Base-by-base conservation (phyloP, 2,888 invertebrate genomes). In the Noctua janthe region DNA sequence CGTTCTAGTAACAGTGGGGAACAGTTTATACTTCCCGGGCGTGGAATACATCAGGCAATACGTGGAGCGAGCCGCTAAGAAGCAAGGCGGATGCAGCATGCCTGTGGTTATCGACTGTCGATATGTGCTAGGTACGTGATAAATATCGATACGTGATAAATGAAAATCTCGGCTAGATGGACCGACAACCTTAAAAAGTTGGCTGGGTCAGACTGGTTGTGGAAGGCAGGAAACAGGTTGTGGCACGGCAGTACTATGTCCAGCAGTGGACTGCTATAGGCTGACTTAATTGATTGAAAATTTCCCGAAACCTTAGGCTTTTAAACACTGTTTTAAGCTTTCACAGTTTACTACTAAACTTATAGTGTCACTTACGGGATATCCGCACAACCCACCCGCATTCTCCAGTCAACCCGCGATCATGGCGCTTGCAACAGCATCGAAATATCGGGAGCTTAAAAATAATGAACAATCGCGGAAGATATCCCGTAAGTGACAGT, bases 31-130 rank as follows among this genome's bases (percentile, higher is more conserved):
- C 93, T 99, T 99, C 93, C 98, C 98, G 0, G 98, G 98, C 0
- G 98, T 98, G 35, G 98, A 99, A 92, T 98, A 98, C 94, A 98
- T 99, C 74, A 97, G 98, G 82, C 98, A 98, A 66, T 98, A 98
- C 81, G 98, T 99, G n/a, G 98, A 98, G 66, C 97, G 98, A 90
- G 98, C 98, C 0, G 98, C 98, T 1, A 97, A 97, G 82, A 97
- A 98, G 81, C 97, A 98, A 89, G 98, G 98, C 59, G 97, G 97
- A 0, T 98, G 98, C 85, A 97, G 98, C 91, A 97, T 98, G 89
- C 98, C 99, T 0, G 98, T 99, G 1, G 98, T 99, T 13, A 97
- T 99, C 13, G 99, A 99, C 93, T 99, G 98, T 91, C 97, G 98
- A 94, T 98, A 98, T 93, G 98, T 99, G 20, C 96, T 98, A 82